phyloP scores from a whole-genome alignment of 2,797 vertebrate genomes.

The Lepilemur septentrionalis region DNA sequence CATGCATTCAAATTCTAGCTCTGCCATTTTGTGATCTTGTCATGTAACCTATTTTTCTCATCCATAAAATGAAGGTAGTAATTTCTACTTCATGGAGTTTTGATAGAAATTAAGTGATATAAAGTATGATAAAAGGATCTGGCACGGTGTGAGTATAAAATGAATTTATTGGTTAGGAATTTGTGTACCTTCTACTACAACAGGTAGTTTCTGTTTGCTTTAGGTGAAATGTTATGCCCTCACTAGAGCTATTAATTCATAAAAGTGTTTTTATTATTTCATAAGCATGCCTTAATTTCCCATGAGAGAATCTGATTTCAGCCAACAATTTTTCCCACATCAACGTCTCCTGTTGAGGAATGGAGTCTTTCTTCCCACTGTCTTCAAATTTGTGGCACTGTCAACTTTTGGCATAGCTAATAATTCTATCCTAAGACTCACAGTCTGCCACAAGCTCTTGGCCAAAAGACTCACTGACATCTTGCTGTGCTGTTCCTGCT shows the following conservation, averaged over 20 bases:
- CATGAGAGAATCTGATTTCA: not conserved
- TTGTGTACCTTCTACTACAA: not conserved
- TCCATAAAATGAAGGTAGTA: not conserved
- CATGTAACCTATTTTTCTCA: conserved; percentile 15
- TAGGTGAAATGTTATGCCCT: not conserved
- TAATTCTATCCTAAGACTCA: not conserved
- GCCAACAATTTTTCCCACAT: not conserved
- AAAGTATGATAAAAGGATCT: not conserved
- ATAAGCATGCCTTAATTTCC: not conserved
- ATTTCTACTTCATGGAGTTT: not conserved
- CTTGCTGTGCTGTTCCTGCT: not conserved
- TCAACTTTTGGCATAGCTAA: not conserved
- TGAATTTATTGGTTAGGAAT: not conserved
- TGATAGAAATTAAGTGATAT: not conserved
- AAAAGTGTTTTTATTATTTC: not conserved
- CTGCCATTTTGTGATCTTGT: not conserved
- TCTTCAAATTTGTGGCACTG: not conserved
- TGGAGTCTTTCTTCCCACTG: not conserved
- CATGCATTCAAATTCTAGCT: not conserved
- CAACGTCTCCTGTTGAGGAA: not conserved
- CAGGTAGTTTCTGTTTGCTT: conserved; percentile 27
- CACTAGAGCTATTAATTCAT: not conserved
- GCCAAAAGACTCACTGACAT: not conserved
- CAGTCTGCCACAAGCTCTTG: not conserved
- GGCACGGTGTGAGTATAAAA: not conserved